Evolutionary conservation across 2,113 vertebrate species (phyloP), one percentile per base, ranked within the genome.

Genomic region (Notothenia rossii): DNA sequence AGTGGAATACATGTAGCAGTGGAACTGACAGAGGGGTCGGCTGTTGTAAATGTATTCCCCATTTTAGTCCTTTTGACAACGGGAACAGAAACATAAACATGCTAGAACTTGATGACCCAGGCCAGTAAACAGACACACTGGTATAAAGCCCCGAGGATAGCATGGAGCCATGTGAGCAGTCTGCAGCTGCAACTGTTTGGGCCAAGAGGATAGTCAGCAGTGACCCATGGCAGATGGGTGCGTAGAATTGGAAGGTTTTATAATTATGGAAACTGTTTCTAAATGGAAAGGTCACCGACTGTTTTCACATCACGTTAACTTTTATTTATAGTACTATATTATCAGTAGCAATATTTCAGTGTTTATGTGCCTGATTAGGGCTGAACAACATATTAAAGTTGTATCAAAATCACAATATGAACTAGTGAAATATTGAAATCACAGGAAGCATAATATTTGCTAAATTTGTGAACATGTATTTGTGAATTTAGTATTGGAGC

Each of bases 1-100:
- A 74, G 71, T n/a, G 55, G 60, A 48, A 74, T 87, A 75, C 67
- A 79, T 76, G 60, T 7, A 72, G 79, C 73, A 74, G 68, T 61
- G 40, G 62, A 78, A 64, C 48, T 64, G 54, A 77, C 58, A 65
- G 63, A 51, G 25, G 49, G 51, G 69, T 84, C 78, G 75, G 69
- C 48, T 67, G 59, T 7, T 66, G 36, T 73, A 54, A 76, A 74
- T 65, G 63, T 49, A 49, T 53, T 76, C 46, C 72, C 54, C 53
- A 48, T 74, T 77, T 82, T 45, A 72, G n/a, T 58, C 25, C 53
- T 72, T 72, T 65, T 74, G 51, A 72, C 75, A 72, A 49, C 56
- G 80, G 45, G 29, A 48, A 64, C 49, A 25, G 63, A 22, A 75
- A 61, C 65, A 58, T 58, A 55, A 65, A 61, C 25, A 8, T 29